phyloP scores from a whole-genome alignment of 2,888 invertebrate genomes.

The Notodonta ziczac region DNA sequence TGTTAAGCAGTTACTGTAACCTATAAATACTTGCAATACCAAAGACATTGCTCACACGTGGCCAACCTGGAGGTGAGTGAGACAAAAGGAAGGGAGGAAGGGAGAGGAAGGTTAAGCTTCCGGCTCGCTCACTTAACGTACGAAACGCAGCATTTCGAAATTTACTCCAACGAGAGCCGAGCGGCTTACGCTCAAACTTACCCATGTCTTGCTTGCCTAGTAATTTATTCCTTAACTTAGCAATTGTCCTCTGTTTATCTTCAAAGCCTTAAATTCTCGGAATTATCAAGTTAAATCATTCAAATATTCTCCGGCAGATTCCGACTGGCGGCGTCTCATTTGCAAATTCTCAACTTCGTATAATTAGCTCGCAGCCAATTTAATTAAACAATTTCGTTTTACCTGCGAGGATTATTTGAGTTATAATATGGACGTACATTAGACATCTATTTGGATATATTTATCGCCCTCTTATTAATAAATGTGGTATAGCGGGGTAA shows the following conservation, averaged over 20 bases:
- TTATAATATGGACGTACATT: constrained; percentile 16
- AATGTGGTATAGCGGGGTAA: too few relatives aligned
- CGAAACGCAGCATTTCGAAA: too few relatives aligned
- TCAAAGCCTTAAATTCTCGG: constrained; percentile 18
- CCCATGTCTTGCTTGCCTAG: background rate
- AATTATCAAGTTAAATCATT: constrained; percentile 25
- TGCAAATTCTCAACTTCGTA: constrained; percentile 36
- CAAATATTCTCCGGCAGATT: constrained; percentile 29
- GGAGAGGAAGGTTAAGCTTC: too few relatives aligned
- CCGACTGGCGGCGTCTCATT: constrained; percentile 27
- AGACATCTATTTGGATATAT: too few relatives aligned
- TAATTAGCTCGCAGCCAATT: constrained; percentile 44
- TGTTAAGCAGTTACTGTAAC: too few relatives aligned
- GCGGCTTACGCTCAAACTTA: background rate
- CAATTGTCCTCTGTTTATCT: constrained; percentile 3
- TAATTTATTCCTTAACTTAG: background rate
- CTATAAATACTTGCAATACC: too few relatives aligned
- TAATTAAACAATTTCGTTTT: constrained; percentile 42
- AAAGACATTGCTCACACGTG: too few relatives aligned
- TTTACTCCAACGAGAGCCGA: too few relatives aligned
- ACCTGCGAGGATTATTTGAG: constrained; percentile 35
- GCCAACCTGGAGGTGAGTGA: too few relatives aligned
- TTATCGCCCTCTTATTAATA: too few relatives aligned
- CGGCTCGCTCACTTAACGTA: too few relatives aligned
- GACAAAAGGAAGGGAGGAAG: too few relatives aligned